A percentile compares a stretch with the other conserved stretches of the same genome.
phyloP scores from a whole-genome alignment of 2,797 vertebrate genomes.

The Eurystomus glaucurus region DNA sequence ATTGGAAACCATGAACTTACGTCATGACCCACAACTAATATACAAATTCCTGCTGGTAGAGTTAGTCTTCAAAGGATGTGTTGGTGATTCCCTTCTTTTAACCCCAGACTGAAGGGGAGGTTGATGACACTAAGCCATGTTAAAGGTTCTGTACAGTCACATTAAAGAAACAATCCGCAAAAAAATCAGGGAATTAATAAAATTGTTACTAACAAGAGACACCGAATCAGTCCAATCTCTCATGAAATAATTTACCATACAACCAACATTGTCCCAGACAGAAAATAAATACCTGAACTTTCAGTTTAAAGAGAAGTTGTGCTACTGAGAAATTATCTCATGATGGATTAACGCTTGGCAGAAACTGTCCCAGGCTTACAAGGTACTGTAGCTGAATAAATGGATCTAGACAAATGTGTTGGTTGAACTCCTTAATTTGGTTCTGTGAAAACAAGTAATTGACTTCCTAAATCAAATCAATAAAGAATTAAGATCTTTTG shows the following conservation, averaged over 20 bases:
- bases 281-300: not conserved
- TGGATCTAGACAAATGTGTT: not conserved
- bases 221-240: not conserved
- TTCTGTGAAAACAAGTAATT: not conserved
- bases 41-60: not conserved
- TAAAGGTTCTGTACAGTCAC: not conserved
- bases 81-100: not conserved
- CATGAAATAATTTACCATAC: not conserved
- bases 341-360: not conserved
- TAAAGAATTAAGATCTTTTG: constrained; percentile 15
- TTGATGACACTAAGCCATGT: not conserved
- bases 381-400: not conserved
- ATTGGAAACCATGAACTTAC: not conserved
- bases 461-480: constrained; percentile 36
- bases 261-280: not conserved
- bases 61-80: not conserved
- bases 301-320: not conserved
- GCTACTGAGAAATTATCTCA: not conserved
- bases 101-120: not conserved
- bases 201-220: not conserved
- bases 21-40: not conserved
- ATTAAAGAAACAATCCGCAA: not conserved
- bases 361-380: not conserved
- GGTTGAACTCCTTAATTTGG: not conserved
- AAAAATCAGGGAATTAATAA: not conserved